Conservation (phyloP, 2,797 vertebrate species). For the Apodemus agrarius region DNA sequence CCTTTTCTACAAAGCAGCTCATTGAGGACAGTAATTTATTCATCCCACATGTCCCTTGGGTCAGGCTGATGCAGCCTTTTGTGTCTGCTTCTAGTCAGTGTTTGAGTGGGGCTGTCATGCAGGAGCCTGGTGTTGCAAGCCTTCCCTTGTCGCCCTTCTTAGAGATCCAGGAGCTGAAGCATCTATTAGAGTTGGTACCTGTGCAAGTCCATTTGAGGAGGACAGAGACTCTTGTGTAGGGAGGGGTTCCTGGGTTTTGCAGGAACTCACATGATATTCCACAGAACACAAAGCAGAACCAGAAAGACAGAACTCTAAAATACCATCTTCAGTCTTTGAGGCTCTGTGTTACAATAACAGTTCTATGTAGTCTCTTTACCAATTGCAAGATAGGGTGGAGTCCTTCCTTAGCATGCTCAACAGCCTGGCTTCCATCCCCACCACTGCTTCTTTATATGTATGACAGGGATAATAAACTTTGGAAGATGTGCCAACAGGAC, state of each 20-base stretch:
- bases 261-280: background rate
- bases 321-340: accelerated
- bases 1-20: slow-evolving; percentile 1
- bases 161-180: background rate
- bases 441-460: background rate
- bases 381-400: background rate
- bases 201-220: background rate
- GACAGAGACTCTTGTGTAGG: background rate
- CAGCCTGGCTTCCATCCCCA: background rate
- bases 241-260: background rate
- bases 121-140: background rate
- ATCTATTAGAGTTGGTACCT: background rate
- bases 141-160: accelerated
- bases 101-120: background rate
- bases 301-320: background rate
- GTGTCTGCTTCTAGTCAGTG: background rate
- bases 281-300: no score
- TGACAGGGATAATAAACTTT: background rate
- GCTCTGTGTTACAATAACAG: background rate
- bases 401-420: background rate
- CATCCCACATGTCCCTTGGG: background rate
- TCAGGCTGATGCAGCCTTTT: background rate
- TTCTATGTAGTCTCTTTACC: no score
- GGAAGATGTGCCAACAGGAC: background rate
- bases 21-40: background rate